Percentiles rank a stretch among this genome's conserved stretches.
Evolutionary conservation across 37 sponge, comb jelly and placozoan genomes (phyloP).

Genomic region (Hexactinellida sp.): DNA sequence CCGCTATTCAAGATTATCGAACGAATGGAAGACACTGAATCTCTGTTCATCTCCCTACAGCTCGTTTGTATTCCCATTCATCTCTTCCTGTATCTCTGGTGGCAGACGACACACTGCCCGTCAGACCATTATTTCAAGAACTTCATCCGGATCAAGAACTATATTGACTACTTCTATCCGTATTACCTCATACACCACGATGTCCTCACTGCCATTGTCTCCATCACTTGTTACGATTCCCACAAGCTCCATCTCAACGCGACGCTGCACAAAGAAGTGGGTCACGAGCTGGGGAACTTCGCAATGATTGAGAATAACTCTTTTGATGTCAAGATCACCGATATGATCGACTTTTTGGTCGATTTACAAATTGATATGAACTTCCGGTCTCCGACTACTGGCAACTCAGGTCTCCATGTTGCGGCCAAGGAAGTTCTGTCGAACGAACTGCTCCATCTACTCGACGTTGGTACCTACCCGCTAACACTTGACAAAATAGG

Average conservation of each 20-base stretch:
- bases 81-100: neutral
- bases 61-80: neutral
- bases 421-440: neutral
- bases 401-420: neutral
- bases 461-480: neutral
- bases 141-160: neutral
- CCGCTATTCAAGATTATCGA: neutral
- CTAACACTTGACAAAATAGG: neutral
- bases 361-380: conserved; percentile 14
- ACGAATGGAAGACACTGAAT: neutral
- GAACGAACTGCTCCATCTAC: neutral
- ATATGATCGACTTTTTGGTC: neutral
- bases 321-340: neutral
- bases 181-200: neutral
- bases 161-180: neutral
- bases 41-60: neutral
- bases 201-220: neutral
- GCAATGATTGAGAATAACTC: neutral
- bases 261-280: neutral
- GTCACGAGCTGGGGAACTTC: neutral
- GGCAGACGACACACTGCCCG: neutral
- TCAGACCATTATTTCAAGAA: neutral
- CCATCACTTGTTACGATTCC: neutral
- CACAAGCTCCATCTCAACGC: neutral
- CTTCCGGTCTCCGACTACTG: neutral